These are phyloP conservation scores for Cryptoprocta ferox DNA, from an alignment of 2,797 vertebrate species.

Conservation along the genomic window DNA sequence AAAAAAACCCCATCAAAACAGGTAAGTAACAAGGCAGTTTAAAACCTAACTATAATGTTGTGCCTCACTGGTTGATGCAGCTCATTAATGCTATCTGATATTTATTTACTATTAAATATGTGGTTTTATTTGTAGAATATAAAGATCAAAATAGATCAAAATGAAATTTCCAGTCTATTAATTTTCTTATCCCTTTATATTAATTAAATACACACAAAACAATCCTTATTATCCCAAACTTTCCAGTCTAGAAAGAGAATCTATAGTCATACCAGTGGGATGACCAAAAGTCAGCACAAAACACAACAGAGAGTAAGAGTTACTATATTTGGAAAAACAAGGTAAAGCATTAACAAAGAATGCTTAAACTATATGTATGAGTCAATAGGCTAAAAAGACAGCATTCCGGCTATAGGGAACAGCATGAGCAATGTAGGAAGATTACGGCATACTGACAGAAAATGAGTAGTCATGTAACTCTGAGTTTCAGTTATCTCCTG, in stretches of 20 bases:
- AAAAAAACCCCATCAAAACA: neutral
- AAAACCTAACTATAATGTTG: conserved; percentile 40
- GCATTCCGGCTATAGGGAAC: neutral
- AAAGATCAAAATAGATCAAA: conserved; percentile 58
- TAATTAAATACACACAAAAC: neutral
- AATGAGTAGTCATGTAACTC: neutral
- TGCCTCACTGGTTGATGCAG: neutral
- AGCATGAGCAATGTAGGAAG: neutral
- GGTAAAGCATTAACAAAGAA: neutral
- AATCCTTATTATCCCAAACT: neutral
- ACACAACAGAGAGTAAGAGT: neutral
- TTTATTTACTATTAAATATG: conserved; percentile 33
- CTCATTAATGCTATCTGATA: neutral
- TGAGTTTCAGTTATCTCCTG: neutral
- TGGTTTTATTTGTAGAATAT: neutral
- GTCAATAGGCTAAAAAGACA: neutral
- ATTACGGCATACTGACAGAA: neutral
- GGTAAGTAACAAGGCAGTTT: neutral
- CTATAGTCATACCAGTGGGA: neutral
- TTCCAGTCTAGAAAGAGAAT: conserved; percentile 1
- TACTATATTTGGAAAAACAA: neutral
- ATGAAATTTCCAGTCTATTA: neutral
- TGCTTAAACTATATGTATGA: neutral
- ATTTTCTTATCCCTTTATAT: conserved; percentile 31
- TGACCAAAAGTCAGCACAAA: conserved; percentile 37